phyloP scores from a whole-genome alignment of 2,797 vertebrate species.

The Anas acuta region DNA sequence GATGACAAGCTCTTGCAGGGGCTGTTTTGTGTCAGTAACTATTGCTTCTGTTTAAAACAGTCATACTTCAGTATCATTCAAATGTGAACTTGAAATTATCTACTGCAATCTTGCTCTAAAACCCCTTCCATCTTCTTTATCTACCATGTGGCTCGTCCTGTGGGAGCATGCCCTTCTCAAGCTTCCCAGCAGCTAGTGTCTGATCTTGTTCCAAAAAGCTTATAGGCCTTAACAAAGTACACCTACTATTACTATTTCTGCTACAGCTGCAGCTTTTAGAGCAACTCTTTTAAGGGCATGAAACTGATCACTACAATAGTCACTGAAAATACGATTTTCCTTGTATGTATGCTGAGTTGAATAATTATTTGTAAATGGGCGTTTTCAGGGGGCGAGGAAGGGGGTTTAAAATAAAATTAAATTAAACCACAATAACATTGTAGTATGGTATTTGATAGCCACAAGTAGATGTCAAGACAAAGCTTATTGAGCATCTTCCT shows the following conservation, averaged over 20 bases:
- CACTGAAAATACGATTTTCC: slow-evolving; percentile 46
- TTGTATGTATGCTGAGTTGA: not conserved
- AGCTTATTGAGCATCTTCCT: not conserved
- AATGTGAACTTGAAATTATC: rapidly evolving
- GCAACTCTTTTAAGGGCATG: not conserved
- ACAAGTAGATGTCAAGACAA: not conserved
- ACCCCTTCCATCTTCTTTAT: not conserved
- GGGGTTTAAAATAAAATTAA: not conserved
- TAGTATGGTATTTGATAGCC: not conserved
- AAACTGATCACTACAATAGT: slow-evolving; percentile 23
- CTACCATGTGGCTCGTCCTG: not conserved
- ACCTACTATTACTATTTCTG: not conserved
- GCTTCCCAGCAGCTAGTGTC: not conserved
- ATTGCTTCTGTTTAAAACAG: not conserved
- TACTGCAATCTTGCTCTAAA: not conserved
- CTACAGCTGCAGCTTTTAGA: slow-evolving; percentile 3
- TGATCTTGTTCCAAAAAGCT: not conserved
- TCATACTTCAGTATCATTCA: not conserved
- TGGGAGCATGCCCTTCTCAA: not conserved
- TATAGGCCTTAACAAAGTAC: not conserved
- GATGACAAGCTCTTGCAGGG: not conserved
- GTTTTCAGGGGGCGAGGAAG: not conserved
- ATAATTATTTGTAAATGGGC: slow-evolving; percentile 47
- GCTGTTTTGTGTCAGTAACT: not conserved
- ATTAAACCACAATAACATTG: rapidly evolving